These are phyloP conservation scores for Xestia rhomboidea DNA, from an alignment of 2,888 invertebrate genomes.

Conservation along the genomic window DNA sequence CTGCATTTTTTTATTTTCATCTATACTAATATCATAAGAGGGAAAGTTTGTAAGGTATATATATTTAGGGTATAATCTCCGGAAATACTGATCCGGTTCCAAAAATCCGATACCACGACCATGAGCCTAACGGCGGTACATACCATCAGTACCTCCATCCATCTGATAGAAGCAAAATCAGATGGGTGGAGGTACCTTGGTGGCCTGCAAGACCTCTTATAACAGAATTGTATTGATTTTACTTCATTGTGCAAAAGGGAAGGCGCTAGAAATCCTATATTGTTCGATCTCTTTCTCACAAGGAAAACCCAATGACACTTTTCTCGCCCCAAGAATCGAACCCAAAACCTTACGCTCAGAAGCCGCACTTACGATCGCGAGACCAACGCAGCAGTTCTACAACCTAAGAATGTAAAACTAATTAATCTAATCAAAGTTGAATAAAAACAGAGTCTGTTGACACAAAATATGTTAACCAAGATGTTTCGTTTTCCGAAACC, in stretches of 20 bases:
- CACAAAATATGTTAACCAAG: conserved; percentile 14
- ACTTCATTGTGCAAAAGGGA: neutral
- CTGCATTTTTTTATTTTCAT: neutral
- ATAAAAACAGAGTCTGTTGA: conserved; percentile 16
- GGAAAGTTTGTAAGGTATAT: neutral
- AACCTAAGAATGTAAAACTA: neutral
- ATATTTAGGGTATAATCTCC: neutral
- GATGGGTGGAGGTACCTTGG: neutral
- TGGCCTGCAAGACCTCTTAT: neutral
- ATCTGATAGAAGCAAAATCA: too few relatives aligned
- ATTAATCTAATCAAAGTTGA: conserved; percentile 10
- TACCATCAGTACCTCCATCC: too few relatives aligned
- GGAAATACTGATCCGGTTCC: neutral
- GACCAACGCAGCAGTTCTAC: neutral
- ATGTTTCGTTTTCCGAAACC: conserved; percentile 11
- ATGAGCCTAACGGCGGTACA: too few relatives aligned
- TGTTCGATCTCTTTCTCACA: neutral
- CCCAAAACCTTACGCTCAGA: too few relatives aligned
- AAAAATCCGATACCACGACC: neutral
- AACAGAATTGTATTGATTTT: neutral
- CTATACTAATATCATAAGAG: neutral
- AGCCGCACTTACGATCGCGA: neutral
- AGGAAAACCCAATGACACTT: neutral
- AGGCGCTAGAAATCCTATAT: neutral
- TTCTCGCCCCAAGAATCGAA: neutral